These are phyloP conservation scores for Rambutsinella grinnellia DNA, from an alignment of 2,888 invertebrate genomes.

Conservation along the genomic window DNA sequence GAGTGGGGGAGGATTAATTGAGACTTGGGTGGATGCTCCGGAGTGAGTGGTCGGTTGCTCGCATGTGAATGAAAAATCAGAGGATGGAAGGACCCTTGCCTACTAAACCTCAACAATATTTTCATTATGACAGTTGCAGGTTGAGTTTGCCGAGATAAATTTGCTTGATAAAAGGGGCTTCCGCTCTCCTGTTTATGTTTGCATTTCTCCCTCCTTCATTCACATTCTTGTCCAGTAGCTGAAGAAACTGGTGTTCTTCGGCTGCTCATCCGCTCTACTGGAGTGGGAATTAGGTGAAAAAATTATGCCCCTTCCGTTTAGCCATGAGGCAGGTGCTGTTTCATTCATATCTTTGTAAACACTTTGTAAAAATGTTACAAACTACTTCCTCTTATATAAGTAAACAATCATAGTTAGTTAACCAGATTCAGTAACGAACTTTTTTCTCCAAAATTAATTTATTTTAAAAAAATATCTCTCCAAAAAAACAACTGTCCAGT, in stretches of 20 bases:
- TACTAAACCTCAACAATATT: not conserved
- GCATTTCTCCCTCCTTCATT: not conserved
- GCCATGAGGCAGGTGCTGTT: not conserved
- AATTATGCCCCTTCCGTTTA: not conserved
- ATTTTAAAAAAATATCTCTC: not conserved
- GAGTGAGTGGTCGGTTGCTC: too few relatives aligned
- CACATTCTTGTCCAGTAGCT: not conserved
- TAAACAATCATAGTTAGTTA: not conserved
- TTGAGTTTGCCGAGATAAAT: not conserved
- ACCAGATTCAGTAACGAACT: too few relatives aligned
- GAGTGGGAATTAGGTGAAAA: not conserved
- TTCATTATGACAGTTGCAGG: not conserved
- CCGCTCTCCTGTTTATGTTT: not conserved
- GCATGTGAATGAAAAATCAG: not conserved
- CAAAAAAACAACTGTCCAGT: not conserved
- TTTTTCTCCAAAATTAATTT: not conserved
- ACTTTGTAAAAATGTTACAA: too few relatives aligned
- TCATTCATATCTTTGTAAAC: too few relatives aligned
- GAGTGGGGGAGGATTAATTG: not conserved
- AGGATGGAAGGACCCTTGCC: not conserved
- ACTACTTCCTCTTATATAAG: not conserved
- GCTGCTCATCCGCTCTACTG: not conserved
- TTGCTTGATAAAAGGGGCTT: not conserved
- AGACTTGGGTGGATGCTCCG: not conserved
- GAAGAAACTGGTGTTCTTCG: not conserved